Conservation (phyloP, 2,113 vertebrate species). For the Galemys pyrenaicus region DNA sequence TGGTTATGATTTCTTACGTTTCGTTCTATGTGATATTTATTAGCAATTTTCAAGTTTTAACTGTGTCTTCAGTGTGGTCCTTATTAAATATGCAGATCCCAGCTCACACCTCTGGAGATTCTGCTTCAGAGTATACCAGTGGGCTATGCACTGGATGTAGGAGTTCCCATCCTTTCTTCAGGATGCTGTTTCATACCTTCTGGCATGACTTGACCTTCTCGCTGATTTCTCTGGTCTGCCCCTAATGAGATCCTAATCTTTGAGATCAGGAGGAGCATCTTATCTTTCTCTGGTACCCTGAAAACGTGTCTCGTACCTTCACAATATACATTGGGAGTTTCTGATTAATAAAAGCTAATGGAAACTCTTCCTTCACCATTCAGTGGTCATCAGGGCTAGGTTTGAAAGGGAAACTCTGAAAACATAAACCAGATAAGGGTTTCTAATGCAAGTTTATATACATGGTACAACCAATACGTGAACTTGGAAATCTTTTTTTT, state of each 20-base stretch:
- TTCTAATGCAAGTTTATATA: not conserved
- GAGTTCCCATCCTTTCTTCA: not conserved
- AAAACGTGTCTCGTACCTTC: not conserved
- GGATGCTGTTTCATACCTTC: not conserved
- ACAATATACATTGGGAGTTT: not conserved
- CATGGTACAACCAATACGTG: not conserved
- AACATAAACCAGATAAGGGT: not conserved
- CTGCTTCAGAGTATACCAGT: not conserved
- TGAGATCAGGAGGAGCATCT: not conserved
- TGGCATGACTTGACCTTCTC: not conserved
- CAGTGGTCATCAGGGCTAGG: not conserved
- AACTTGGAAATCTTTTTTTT: slow-evolving; percentile 6
- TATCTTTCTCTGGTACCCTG: not conserved
- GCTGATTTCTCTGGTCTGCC: not conserved
- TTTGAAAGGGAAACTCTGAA: not conserved
- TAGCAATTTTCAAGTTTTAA: not conserved
- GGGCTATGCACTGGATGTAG: not conserved
- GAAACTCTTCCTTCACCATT: not conserved
- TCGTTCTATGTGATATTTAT: not conserved
- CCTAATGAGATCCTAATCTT: not conserved
- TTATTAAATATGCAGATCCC: not conserved
- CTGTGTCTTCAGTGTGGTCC: not conserved
- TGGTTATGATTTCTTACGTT: too few relatives aligned
- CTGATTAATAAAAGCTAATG: not conserved
- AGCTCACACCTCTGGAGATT: not conserved